A percentile compares a stretch with the other conserved stretches of the same genome.
These are phyloP conservation scores for Mormoops blainvillei DNA, from an alignment of 2,113 vertebrate species.

Conservation along the genomic window DNA sequence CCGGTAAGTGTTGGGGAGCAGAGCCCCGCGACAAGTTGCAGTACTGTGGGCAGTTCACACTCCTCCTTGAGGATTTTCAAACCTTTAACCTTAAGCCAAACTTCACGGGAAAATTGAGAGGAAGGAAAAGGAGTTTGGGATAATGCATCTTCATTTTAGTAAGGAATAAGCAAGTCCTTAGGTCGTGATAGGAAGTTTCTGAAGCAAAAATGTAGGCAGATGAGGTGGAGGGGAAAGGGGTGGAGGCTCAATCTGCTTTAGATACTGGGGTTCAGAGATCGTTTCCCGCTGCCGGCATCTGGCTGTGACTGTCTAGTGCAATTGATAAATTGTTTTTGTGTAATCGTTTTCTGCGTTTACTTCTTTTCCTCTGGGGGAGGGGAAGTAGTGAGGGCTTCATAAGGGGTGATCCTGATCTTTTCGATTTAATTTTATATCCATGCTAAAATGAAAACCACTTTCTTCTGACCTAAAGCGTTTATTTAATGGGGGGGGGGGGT, in stretches of 20 bases:
- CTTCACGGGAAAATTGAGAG: background rate
- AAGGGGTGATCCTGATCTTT: background rate
- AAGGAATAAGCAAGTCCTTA: background rate
- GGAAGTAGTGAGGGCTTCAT: background rate
- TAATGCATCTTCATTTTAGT: background rate
- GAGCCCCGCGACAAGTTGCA: background rate
- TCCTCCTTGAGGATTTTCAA: background rate
- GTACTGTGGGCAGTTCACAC: background rate
- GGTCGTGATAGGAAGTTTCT: conserved; percentile 40
- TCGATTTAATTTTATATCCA: background rate
- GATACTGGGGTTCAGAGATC: background rate
- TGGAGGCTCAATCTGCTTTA: background rate
- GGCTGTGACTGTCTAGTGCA: background rate
- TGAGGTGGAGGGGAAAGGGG: background rate
- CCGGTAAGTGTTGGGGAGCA: conserved; percentile 73
- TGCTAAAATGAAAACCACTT: conserved; percentile 23
- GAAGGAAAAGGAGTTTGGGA: background rate
- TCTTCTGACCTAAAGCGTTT: background rate
- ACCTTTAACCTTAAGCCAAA: conserved; percentile 40
- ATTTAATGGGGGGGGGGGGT: background rate
- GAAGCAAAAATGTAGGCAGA: background rate
- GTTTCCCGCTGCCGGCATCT: background rate
- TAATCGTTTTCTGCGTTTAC: conserved; percentile 2
- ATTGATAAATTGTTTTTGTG: conserved; percentile 46
- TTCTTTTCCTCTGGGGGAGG: background rate